Evolutionary conservation across 2,888 invertebrate genomes (phyloP).

Genomic region (Polyploca ridens): DNA sequence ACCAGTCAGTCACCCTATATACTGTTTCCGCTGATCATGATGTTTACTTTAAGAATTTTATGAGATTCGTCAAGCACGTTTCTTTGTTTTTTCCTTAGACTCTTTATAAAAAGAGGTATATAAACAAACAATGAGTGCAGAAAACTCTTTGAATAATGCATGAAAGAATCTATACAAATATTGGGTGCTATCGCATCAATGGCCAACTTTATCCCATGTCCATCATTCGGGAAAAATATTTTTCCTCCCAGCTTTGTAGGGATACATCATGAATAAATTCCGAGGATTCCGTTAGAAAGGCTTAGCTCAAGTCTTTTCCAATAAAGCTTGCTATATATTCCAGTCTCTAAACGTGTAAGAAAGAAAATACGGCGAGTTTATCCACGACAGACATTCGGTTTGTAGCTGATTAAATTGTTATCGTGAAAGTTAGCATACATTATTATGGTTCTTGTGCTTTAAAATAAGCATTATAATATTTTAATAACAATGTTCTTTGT

Average conservation of each 20-base stretch:
- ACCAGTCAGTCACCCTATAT: no score
- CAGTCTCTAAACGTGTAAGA: slow-evolving; percentile 29
- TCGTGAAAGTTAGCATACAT: neutral
- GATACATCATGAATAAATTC: slow-evolving; percentile 62
- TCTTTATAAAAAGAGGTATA: neutral
- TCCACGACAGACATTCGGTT: neutral
- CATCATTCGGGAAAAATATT: slow-evolving; percentile 36
- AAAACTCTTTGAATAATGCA: slow-evolving; percentile 38
- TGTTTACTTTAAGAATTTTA: no score
- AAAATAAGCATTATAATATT: no score
- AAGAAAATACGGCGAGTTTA: slow-evolving; percentile 27
- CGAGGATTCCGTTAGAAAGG: slow-evolving; percentile 38
- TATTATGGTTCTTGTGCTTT: no score
- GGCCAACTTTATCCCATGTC: slow-evolving; percentile 36
- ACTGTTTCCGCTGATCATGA: no score
- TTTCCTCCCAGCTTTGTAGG: slow-evolving; percentile 38
- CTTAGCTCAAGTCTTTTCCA: slow-evolving; percentile 47
- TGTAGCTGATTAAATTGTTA: neutral
- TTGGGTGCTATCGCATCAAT: slow-evolving; percentile 30
- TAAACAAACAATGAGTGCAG: neutral
- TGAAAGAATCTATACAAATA: slow-evolving; percentile 36
- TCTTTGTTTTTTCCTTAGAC: no score
- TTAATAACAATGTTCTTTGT: no score
- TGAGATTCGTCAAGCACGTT: no score
- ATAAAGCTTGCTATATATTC: slow-evolving; percentile 46